Evolutionary conservation across 2,113 vertebrate genomes (phyloP).

Genomic region (Rhagologus leucostigma): DNA sequence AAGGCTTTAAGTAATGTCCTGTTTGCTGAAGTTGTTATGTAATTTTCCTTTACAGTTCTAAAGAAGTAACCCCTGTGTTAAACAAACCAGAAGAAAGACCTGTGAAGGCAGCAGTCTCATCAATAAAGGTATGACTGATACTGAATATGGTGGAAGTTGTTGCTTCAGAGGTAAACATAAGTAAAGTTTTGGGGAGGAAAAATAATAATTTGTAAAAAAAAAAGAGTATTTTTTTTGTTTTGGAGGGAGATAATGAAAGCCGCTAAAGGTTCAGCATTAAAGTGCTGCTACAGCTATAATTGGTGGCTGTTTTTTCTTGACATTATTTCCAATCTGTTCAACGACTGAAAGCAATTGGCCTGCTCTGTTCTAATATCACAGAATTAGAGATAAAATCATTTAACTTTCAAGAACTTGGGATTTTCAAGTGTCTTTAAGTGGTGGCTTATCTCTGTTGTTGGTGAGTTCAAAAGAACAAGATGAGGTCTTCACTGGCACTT

Average conservation of each 20-base stretch:
- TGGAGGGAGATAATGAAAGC: not conserved
- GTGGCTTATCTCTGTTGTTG: not conserved
- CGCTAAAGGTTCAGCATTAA: not conserved
- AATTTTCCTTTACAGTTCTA: conserved; percentile 39
- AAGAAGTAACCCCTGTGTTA: conserved; percentile 21
- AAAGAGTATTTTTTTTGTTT: not conserved
- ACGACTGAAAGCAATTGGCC: not conserved
- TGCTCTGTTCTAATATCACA: not conserved
- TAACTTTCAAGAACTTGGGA: not conserved
- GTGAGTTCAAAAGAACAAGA: not conserved
- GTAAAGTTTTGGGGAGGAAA: not conserved
- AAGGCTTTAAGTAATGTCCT: not conserved
- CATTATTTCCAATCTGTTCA: not conserved
- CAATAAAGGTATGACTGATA: conserved; percentile 65
- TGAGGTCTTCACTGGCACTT: not conserved
- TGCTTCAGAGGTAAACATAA: not conserved
- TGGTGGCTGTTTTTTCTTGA: not conserved
- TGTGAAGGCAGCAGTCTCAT: conserved; percentile 29
- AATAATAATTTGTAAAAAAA: not conserved
- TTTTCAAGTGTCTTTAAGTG: not conserved
- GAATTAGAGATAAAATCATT: not conserved
- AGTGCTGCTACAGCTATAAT: not conserved
- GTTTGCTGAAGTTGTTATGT: not conserved
- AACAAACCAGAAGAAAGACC: conserved; percentile 15
- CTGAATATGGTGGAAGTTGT: not conserved